A percentile compares a stretch with the other conserved stretches of the same genome.
These are phyloP conservation scores for Bufotes viridis DNA, from an alignment of 2,797 vertebrate genomes.

Conservation along the genomic window DNA sequence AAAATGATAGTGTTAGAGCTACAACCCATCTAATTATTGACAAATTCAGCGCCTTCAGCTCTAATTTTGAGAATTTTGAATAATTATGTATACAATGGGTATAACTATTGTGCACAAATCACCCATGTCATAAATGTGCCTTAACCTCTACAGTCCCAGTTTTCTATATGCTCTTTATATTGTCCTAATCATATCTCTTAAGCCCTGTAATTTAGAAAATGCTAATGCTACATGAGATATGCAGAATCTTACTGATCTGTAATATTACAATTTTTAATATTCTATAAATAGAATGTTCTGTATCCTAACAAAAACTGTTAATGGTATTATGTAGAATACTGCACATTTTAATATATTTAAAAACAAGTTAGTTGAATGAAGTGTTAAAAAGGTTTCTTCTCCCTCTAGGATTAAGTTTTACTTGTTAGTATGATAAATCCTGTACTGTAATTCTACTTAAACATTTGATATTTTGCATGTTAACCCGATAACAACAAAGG, in stretches of 20 bases:
- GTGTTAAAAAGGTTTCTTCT: too few relatives aligned
- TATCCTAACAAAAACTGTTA: too few relatives aligned
- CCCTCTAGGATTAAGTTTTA: too few relatives aligned
- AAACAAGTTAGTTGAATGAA: too few relatives aligned
- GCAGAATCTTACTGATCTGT: neutral
- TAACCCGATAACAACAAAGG: too few relatives aligned
- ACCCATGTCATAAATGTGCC: neutral
- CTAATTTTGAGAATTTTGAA: neutral
- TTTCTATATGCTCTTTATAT: neutral
- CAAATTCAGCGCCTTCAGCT: neutral
- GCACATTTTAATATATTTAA: too few relatives aligned
- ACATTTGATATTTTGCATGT: too few relatives aligned
- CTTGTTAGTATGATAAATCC: too few relatives aligned
- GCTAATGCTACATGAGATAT: neutral
- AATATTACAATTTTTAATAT: neutral
- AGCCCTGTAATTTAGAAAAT: neutral
- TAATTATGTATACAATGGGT: neutral
- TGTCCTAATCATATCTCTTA: neutral
- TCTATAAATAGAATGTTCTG: too few relatives aligned
- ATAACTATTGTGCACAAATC: neutral
- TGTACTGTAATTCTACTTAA: too few relatives aligned
- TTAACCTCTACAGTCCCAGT: neutral
- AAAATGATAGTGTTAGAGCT: conserved; percentile 3
- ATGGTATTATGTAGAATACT: too few relatives aligned
- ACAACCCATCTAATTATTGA: conserved; percentile 5